Percentiles rank a stretch among this genome's conserved stretches.
These are phyloP conservation scores for Mechanitis messenoides DNA, from an alignment of 2,888 invertebrate genomes.

Conservation along the genomic window DNA sequence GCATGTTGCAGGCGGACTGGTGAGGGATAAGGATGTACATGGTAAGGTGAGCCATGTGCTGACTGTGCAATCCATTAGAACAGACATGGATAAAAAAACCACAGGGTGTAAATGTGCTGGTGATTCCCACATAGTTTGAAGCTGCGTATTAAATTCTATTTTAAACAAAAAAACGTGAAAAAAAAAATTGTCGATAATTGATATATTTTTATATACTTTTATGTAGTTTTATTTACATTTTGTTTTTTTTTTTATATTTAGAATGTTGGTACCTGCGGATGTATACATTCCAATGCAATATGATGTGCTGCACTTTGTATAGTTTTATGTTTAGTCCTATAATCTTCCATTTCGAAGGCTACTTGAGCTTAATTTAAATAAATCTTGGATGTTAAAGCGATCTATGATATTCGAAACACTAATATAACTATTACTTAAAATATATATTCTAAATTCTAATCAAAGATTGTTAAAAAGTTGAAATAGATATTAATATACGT, in stretches of 20 bases:
- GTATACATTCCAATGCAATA: conserved; percentile 63
- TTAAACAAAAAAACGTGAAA: neutral
- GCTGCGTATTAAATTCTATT: neutral
- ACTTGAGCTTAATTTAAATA: no score
- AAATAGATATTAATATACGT: neutral
- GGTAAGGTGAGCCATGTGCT: conserved; percentile 82
- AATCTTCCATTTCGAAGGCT: conserved; percentile 52
- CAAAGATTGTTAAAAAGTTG: neutral
- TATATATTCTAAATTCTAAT: neutral
- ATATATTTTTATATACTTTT: no score
- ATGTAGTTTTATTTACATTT: neutral
- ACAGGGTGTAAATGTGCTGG: conserved; percentile 61
- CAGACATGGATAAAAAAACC: conserved; percentile 69
- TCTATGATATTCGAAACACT: no score
- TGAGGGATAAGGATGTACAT: conserved; percentile 83
- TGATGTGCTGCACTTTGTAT: conserved; percentile 65
- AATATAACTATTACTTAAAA: no score
- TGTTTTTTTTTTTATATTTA: neutral
- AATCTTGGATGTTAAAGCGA: no score
- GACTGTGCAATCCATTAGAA: conserved; percentile 65
- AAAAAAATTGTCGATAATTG: neutral
- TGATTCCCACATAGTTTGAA: conserved; percentile 21
- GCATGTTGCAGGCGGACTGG: conserved; percentile 79
- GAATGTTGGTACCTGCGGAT: conserved; percentile 54
- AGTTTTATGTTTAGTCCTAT: conserved; percentile 59